A percentile compares a stretch with the other conserved stretches of the same genome.
Conservation (phyloP, 2,113 vertebrate genomes). For the Entomyzon cyanotis region DNA sequence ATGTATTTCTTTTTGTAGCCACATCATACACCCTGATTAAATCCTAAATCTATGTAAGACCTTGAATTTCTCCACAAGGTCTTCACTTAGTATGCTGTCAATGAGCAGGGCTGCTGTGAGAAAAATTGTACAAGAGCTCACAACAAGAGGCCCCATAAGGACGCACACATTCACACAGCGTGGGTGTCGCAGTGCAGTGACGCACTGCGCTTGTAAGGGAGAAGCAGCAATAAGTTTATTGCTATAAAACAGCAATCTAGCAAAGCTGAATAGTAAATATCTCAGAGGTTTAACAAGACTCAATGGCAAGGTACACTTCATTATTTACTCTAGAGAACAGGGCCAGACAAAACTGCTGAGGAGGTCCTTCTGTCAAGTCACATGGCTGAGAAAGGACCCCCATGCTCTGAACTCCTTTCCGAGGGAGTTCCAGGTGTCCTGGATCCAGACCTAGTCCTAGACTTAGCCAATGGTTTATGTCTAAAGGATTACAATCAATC, state of each 20-base stretch:
- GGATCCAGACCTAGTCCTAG: background rate
- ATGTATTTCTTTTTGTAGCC: background rate
- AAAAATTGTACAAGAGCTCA: background rate
- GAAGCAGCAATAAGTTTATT: background rate
- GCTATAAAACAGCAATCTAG: background rate
- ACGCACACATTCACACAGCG: fast-evolving
- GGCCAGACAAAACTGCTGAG: background rate
- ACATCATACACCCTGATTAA: background rate
- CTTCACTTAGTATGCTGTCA: background rate
- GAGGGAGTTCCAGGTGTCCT: background rate
- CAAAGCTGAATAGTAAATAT: background rate
- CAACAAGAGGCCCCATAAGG: background rate
- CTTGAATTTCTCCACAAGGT: background rate
- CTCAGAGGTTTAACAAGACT: background rate
- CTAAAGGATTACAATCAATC: background rate
- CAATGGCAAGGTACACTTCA: background rate
- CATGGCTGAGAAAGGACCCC: background rate
- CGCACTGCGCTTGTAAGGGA: background rate
- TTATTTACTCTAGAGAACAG: background rate
- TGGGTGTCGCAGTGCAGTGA: fast-evolving
- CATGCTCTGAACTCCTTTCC: background rate
- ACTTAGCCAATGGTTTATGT: background rate
- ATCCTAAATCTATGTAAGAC: background rate
- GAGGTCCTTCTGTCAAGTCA: background rate
- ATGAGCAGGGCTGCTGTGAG: background rate